These are phyloP conservation scores for Turnix velox DNA, from an alignment of 2,113 vertebrate genomes.

Conservation along the genomic window DNA sequence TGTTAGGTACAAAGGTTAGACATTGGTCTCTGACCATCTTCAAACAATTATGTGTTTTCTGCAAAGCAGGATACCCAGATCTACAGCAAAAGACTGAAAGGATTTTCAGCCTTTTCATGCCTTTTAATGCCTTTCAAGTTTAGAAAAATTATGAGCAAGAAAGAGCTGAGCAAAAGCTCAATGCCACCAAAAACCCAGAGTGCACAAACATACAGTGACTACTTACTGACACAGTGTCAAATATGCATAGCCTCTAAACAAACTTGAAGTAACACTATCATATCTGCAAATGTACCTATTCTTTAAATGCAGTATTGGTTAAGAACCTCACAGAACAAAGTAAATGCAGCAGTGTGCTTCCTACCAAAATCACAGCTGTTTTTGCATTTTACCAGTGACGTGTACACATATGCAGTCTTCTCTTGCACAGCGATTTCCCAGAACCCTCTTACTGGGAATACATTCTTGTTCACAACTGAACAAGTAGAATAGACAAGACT, in stretches of 20 bases:
- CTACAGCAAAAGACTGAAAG: not conserved
- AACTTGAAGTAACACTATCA: not conserved
- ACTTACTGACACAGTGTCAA: rapidly evolving
- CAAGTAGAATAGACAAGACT: not conserved
- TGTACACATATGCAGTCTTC: rapidly evolving
- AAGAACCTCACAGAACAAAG: not conserved
- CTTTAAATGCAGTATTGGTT: rapidly evolving
- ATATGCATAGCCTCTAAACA: not conserved
- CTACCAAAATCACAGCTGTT: not conserved
- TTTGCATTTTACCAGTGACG: not conserved
- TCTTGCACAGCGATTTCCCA: not conserved
- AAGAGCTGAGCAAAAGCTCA: not conserved
- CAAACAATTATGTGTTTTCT: not conserved
- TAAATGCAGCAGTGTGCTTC: rapidly evolving
- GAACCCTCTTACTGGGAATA: not conserved
- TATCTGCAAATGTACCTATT: not conserved
- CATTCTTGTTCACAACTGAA: not conserved
- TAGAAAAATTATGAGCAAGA: not conserved
- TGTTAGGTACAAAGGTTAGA: not conserved
- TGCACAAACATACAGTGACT: not conserved
- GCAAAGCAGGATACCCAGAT: not conserved
- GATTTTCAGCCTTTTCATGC: no score
- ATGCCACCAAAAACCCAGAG: not conserved
- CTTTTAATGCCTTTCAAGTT: not conserved
- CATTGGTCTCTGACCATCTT: not conserved